Base-by-base conservation (phyloP, 2,113 vertebrate species). In the Pholis gunnellus region DNA sequence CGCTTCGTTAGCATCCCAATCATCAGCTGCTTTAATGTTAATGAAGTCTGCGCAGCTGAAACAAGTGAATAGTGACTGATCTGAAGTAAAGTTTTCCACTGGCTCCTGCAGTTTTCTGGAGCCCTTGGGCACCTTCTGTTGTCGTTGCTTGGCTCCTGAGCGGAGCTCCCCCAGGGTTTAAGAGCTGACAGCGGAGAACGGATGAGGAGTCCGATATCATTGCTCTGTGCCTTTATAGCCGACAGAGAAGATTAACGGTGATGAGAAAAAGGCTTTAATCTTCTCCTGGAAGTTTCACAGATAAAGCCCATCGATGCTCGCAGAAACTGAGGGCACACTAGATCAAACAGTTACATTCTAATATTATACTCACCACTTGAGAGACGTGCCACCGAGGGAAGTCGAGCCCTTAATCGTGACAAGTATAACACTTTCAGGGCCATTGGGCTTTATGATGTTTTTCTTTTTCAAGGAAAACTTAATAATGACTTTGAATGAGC, bases 221-320 rank as follows among this genome's bases (percentile, higher is more conserved):
- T 50, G 66, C 72, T 59, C 44, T 72, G 22, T 54, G 50, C 34
- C 81, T 85, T 82, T 9, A 83, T 22, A 65, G 71, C 67, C 54
- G 38, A 83, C 74, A 56, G 15, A 67, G 31, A 57, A 91, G 84
- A 87, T 88, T 79, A 92, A 44, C 8, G 0, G 67, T 54, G 82
- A 87, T 75, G 69, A 83, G 78, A 78, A 71, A 34, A 80, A 52
- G 66, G 84, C 76, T 82, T 82, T 76, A 74, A 84, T 86, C 87
- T 88, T 66, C 50, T 72, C 82, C 72, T 78, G 31, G 56, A 75
- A 61, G 75, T 36, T 60, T 82, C 20, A 2, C 63, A 71, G 81
- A 87, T 81, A 76, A 66, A 72, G 66, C 56, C 42, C 4, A 67
- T 79, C 61, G 25, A 27, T 63, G 64, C 38, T 81, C 9, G n/a